These are phyloP conservation scores for Troides helena DNA, from an alignment of 2,888 invertebrate genomes.

Conservation along the genomic window DNA sequence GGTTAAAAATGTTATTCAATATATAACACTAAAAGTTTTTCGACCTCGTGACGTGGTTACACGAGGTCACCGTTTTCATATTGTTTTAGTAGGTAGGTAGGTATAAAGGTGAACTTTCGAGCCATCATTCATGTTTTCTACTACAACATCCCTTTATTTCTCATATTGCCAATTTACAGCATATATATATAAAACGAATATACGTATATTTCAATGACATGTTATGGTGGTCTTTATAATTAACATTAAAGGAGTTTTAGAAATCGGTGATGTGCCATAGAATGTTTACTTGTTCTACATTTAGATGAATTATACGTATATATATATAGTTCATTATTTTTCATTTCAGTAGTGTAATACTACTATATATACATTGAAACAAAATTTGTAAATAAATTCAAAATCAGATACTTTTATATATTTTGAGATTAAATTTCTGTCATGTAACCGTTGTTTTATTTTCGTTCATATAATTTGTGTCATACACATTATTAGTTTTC, in stretches of 20 bases:
- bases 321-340: background rate
- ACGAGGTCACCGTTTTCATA: slow-evolving; percentile 10
- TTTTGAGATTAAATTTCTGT: slow-evolving; percentile 71
- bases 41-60: slow-evolving; percentile 12
- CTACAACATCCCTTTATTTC: slow-evolving; percentile 16
- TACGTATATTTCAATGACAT: slow-evolving; percentile 27
- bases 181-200: slow-evolving; percentile 13
- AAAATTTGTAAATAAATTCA: slow-evolving; percentile 51
- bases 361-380: slow-evolving; percentile 37
- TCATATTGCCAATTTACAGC: slow-evolving; percentile 58
- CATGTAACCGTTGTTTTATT: slow-evolving; percentile 49
- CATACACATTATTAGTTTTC: background rate
- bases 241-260: slow-evolving; percentile 34
- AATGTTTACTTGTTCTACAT: slow-evolving; percentile 32
- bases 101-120: slow-evolving; percentile 2
- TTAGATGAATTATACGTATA: slow-evolving; percentile 27
- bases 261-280: slow-evolving; percentile 63
- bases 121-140: slow-evolving; percentile 23
- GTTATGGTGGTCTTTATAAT: slow-evolving; percentile 28
- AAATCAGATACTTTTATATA: slow-evolving; percentile 70
- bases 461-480: background rate
- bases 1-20: slow-evolving; percentile 39
- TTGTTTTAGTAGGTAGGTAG: slow-evolving; percentile 25
- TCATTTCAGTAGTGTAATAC: slow-evolving; percentile 28
- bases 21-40: slow-evolving; percentile 19